Evolutionary conservation across 2,797 vertebrate species (phyloP), one percentile per base, ranked within the genome.

Genomic region (Bradypodion ventrale): DNA sequence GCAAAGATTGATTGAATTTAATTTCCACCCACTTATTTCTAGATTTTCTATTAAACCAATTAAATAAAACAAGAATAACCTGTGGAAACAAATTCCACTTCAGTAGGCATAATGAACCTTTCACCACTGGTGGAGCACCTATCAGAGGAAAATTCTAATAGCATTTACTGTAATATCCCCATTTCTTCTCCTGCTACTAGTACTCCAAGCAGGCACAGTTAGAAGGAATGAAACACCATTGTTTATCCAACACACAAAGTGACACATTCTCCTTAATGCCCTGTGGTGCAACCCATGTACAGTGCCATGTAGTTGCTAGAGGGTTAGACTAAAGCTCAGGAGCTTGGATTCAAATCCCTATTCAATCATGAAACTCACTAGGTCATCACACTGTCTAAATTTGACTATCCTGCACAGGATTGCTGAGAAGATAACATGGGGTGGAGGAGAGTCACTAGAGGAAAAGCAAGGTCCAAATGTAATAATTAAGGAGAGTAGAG

Each of bases 11-110:
- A 76, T 44, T 87, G 42, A 83, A 9, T 15, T 75, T 84, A 83
- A 42, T 83, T 90, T 89, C 90, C 52, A 82, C 32, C 49, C 13
- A 65, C 69, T 87, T 85, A 68, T 21, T 68, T 9, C 0, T 68
- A 62, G 88, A 83, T 23, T 56, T 79, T 44, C 0, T 74, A 27
- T 2, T 40, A 21, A 40, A 44, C 49, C n/a, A 82, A 80, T 72
- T 85, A 68, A 27, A 52, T 44, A 75, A 56, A 84, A 0, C 78
- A 46, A 8, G 40, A 77, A 83, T 63, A 13, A 35, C 29, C 70
- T 42, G 52, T 35, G 19, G 78, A 80, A 80, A 44, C 40, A 42
- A 68, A 63, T n/a, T 42, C 35, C 42, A 70, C 68, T 23, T 83
- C 35, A n/a, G 7, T 76, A 62, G 16, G 15, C 32, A 15, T 25